A percentile compares a stretch with the other conserved stretches of the same genome.
phyloP scores from a whole-genome alignment of 2,797 vertebrate species.

The Pitangus sulphuratus region DNA sequence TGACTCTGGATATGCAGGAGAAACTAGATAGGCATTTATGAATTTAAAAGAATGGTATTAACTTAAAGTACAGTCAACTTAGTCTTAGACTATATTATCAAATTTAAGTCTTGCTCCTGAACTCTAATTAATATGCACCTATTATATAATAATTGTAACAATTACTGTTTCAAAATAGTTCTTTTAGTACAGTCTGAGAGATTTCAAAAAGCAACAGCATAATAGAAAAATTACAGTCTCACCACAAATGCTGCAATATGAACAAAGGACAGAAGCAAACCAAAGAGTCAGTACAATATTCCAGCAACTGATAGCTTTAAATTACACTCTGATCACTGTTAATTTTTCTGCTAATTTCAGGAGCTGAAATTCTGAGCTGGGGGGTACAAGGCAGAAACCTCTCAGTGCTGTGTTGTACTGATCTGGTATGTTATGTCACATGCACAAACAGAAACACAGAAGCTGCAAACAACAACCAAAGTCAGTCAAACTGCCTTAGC shows the following conservation, averaged over 20 bases:
- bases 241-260: neutral
- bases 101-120: neutral
- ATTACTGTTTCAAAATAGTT: neutral
- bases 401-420: fast-evolving
- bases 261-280: neutral
- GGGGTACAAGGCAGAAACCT: neutral
- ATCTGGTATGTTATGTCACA: neutral
- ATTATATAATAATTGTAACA: neutral
- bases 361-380: neutral
- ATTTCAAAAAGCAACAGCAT: neutral
- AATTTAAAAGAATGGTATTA: neutral
- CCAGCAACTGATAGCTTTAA: neutral
- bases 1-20: neutral
- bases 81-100: neutral
- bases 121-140: neutral
- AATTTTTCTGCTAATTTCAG: neutral
- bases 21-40: neutral
- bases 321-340: neutral
- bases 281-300: neutral
- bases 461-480: neutral
- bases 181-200: neutral
- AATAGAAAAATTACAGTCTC: neutral
- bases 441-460: neutral
- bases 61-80: neutral
- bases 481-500: neutral